A percentile compares a stretch with the other conserved stretches of the same genome.
These are phyloP conservation scores for Microctonus hyperodae DNA, from an alignment of 2,888 invertebrate genomes.

Conservation along the genomic window DNA sequence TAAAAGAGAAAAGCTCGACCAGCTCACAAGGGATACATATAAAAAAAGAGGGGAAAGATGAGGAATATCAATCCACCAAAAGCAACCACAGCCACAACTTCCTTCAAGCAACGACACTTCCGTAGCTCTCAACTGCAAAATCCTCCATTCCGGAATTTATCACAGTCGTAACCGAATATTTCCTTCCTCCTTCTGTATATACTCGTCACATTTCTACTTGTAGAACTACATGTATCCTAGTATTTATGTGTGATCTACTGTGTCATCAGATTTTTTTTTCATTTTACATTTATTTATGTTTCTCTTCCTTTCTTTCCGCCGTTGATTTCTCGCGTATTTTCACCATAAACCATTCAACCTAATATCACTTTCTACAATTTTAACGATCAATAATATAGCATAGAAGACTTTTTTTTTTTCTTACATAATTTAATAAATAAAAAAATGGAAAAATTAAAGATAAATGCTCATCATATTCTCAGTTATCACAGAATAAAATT, in stretches of 20 bases:
- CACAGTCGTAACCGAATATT: slow-evolving; percentile 45
- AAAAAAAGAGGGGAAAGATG: slow-evolving; percentile 59
- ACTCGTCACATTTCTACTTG: not conserved
- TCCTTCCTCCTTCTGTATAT: slow-evolving; percentile 31
- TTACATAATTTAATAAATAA: too few species aligned
- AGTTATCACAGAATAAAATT: not conserved
- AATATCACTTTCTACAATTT: slow-evolving; percentile 10
- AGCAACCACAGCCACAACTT: slow-evolving; percentile 48
- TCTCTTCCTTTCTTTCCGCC: slow-evolving; percentile 18
- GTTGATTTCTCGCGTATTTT: slow-evolving; percentile 1
- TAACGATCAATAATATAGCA: slow-evolving; percentile 15
- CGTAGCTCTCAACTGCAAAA: slow-evolving; percentile 61
- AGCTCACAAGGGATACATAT: slow-evolving; percentile 52
- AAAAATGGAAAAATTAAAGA: not conserved
- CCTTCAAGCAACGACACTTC: slow-evolving; percentile 43
- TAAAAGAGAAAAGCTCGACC: slow-evolving; percentile 34
- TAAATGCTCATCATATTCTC: slow-evolving; percentile 14
- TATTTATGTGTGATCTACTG: not conserved
- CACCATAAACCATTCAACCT: not conserved
- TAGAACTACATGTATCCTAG: not conserved
- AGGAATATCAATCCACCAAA: slow-evolving; percentile 59
- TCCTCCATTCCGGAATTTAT: slow-evolving; percentile 58
- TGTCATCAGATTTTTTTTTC: not conserved
- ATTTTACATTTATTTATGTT: slow-evolving; percentile 28
- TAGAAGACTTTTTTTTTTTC: not conserved